Percentiles rank a stretch among this genome's conserved stretches.
Conservation (phyloP, 2,797 vertebrate species). For the Pangasius larnaudii region DNA sequence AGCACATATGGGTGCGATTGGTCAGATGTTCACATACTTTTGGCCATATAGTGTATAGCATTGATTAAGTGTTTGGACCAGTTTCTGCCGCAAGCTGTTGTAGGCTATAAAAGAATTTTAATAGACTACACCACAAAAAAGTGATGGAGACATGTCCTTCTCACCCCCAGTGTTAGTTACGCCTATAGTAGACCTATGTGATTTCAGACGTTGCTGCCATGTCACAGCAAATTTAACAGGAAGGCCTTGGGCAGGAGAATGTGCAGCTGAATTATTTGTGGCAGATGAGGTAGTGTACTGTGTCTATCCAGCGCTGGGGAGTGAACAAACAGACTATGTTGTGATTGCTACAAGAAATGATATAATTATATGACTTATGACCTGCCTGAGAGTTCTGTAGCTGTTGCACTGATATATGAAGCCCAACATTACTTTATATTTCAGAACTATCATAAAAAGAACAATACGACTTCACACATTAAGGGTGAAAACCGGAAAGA, state of each 20-base stretch:
- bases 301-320: neutral
- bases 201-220: neutral
- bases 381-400: neutral
- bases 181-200: neutral
- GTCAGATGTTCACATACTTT: neutral
- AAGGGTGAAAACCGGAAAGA: neutral
- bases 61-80: neutral
- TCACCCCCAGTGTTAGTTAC: neutral
- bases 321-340: neutral
- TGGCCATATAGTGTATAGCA: neutral
- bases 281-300: neutral
- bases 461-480: neutral
- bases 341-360: neutral
- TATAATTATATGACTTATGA: conserved; percentile 13
- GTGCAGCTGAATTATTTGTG: neutral
- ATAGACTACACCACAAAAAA: neutral
- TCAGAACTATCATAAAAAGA: neutral
- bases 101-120: conserved; percentile 6
- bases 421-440: neutral
- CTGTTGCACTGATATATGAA: neutral
- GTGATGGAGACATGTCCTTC: neutral
- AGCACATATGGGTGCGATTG: neutral
- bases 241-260: neutral
- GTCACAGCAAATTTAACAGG: conserved; percentile 12
- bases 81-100: neutral